phyloP scores from a whole-genome alignment of 2,888 invertebrate genomes.

The Dysmachus trigonus region DNA sequence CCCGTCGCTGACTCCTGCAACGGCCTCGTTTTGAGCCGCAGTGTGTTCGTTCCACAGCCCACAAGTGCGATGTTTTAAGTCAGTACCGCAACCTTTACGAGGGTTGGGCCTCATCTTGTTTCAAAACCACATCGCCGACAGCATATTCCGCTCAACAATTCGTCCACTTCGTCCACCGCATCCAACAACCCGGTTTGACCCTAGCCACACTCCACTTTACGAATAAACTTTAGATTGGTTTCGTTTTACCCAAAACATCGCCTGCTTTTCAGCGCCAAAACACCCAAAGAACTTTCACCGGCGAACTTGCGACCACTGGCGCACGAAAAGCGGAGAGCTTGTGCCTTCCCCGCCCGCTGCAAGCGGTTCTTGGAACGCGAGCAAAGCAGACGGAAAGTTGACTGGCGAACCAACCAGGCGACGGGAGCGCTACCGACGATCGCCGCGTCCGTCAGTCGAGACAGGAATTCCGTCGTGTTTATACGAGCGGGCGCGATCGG shows the following conservation, averaged over 20 bases:
- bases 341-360: not conserved
- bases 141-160: not conserved
- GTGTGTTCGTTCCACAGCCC: too few species aligned
- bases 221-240: not conserved
- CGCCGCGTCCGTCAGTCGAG: slow-evolving; percentile 44
- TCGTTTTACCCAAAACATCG: not conserved
- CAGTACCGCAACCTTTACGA: not conserved
- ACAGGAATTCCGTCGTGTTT: not conserved
- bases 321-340: not conserved
- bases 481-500: not conserved
- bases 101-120: not conserved
- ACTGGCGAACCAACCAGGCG: not conserved
- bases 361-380: not conserved
- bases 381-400: not conserved
- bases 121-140: not conserved
- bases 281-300: not conserved
- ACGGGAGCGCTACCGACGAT: slow-evolving; percentile 38
- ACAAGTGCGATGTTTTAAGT: too few species aligned
- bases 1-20: too few species aligned
- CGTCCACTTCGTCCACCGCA: not conserved
- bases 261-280: not conserved
- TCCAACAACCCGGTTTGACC: not conserved
- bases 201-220: not conserved
- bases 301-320: not conserved
- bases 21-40: too few species aligned